Evolutionary conservation across 2,113 vertebrate species (phyloP), one percentile per base, ranked within the genome.

Genomic region (Carettochelys insculpta): DNA sequence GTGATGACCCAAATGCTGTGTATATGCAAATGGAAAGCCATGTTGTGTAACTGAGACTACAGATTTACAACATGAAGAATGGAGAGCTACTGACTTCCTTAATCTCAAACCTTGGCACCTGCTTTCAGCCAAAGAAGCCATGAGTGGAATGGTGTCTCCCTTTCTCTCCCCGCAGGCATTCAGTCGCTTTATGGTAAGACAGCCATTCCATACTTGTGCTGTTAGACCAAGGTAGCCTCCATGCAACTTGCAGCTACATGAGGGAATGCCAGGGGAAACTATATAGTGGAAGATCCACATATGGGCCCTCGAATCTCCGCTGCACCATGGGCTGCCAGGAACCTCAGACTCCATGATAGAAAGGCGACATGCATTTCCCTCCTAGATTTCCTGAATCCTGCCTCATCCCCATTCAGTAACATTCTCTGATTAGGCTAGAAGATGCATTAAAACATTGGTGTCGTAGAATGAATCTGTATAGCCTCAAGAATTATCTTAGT

Each of bases 51-150:
- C 75, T 92, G 87, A 83, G 82, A 56, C n/a, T 81, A 19, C 41
- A 83, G 31, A 43, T 61, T 6, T 48, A n/a, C 3, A 20, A 47
- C 41, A 53, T 25, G 20, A 38, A 73, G 54, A 88, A 20, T 6
- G 43, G 5, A 80, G 51, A 85, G 45, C 16, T 85, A 6, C 20
- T 56, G 80, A 20, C n/a, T 90, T 95, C 48, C 52, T 73, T 31
- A 27, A 38, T 52, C 56, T 83, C 56, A 79, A 31, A 81, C 77
- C 52, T 38, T 91, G n/a, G 38, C 12, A 73, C 5, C 22, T 56
- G 12, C 12, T 85, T 92, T 77, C 80, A 94, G 71, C 92, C 50
- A 75, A 87, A 27, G 13, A 90, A 82, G 52, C 41, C 85, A 20
- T n/a, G 31, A 41, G 45, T 4, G 20, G 85, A 85, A 45, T 86